Conservation (phyloP, 2,113 vertebrate genomes). For the Toxotes chatareus region DNA sequence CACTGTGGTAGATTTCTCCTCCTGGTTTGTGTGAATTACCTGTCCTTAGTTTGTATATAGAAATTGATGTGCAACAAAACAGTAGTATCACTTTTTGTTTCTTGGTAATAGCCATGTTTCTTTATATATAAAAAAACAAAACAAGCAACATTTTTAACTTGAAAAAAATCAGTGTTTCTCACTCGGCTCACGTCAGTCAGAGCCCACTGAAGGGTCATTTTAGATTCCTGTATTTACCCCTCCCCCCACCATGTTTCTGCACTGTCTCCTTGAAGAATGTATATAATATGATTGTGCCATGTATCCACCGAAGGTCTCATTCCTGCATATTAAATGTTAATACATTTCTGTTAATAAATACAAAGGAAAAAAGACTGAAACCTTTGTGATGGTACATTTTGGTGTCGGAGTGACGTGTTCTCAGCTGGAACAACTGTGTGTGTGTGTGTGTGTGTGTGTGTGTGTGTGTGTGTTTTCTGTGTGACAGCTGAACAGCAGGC, state of each 20-base stretch:
- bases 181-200: constrained; percentile 70
- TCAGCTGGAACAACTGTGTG: background rate
- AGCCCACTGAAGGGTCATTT: constrained; percentile 73
- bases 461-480: background rate
- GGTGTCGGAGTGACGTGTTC: background rate
- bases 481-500: background rate
- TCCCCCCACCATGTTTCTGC: constrained; percentile 68
- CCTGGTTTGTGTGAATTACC: constrained; percentile 76
- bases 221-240: constrained; percentile 59
- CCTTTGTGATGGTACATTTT: background rate
- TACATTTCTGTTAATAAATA: constrained; percentile 85
- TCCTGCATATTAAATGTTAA: constrained; percentile 84
- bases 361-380: constrained; percentile 50
- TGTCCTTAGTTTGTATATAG: constrained; percentile 87
- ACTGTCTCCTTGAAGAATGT: constrained; percentile 82
- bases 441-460: background rate
- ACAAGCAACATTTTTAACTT: constrained; percentile 86
- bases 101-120: constrained; percentile 87
- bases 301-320: constrained; percentile 84
- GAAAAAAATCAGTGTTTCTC: constrained; percentile 85
- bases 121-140: constrained; percentile 78
- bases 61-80: constrained; percentile 85
- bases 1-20: constrained; percentile 89
- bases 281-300: constrained; percentile 87
- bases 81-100: constrained; percentile 86